A percentile compares a stretch with the other conserved stretches of the same genome.
These are phyloP conservation scores for Benitochromis conjunctus DNA, from an alignment of 2,113 vertebrate species.

Conservation along the genomic window DNA sequence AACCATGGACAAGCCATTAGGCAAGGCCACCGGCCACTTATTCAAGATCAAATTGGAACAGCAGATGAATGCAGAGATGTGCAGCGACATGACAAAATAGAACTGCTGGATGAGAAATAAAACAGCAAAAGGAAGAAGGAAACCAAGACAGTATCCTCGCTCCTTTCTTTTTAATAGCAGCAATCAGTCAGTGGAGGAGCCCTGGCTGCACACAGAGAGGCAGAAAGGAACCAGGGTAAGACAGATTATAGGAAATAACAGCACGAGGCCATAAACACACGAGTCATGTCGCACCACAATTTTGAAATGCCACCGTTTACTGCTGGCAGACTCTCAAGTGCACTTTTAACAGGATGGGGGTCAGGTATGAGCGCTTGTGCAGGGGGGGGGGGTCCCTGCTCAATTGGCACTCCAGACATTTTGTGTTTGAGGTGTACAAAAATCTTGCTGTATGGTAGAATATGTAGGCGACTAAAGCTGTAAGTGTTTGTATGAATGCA, in stretches of 20 bases:
- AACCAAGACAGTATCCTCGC: neutral
- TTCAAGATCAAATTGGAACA: neutral
- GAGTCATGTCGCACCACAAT: constrained; percentile 1
- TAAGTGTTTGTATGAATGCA: neutral
- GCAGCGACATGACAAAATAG: neutral
- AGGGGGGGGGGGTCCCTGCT: neutral
- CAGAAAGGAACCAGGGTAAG: constrained; percentile 10
- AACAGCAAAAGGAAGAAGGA: neutral
- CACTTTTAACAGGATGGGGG: neutral
- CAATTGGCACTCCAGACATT: neutral
- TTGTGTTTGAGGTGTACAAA: neutral
- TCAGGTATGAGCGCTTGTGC: neutral
- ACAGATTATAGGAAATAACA: constrained; percentile 45
- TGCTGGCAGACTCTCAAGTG: constrained; percentile 11
- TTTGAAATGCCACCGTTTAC: constrained; percentile 25
- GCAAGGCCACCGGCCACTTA: neutral
- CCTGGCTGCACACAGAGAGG: constrained; percentile 2
- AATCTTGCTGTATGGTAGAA: neutral
- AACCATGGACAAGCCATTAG: neutral
- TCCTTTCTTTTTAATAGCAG: constrained; percentile 19
- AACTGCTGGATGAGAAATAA: neutral
- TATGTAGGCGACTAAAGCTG: neutral
- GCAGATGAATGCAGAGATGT: neutral
- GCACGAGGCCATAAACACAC: constrained; percentile 18
- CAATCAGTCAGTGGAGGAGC: constrained; percentile 27